Conservation (phyloP, 2,113 vertebrate species). For the Chiloscyllium plagiosum region DNA sequence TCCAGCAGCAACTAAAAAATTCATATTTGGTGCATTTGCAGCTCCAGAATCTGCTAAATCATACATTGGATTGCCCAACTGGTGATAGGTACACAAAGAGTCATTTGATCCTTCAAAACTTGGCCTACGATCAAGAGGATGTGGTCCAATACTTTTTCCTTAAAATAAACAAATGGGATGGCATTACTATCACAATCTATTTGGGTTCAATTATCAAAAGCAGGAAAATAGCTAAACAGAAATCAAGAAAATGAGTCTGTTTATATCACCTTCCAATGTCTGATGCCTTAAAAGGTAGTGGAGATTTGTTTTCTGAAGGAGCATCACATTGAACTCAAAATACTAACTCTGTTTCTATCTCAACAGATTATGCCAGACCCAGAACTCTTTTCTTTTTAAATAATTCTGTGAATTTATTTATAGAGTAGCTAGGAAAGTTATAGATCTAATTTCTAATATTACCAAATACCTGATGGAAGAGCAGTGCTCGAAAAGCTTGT, state of each 20-base stretch:
- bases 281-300: neutral
- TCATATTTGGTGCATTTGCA: constrained; percentile 62
- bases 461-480: too few species aligned
- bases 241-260: neutral
- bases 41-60: constrained; percentile 70
- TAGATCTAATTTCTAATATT: neutral
- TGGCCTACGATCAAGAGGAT: constrained; percentile 71
- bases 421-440: neutral
- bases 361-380: too few species aligned
- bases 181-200: neutral
- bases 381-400: neutral
- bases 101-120: constrained; percentile 74
- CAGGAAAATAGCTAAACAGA: too few species aligned
- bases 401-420: neutral
- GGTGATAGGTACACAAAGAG: constrained; percentile 76
- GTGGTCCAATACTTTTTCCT: constrained; percentile 77
- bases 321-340: too few species aligned
- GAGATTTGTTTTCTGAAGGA: neutral
- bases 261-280: neutral
- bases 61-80: constrained; percentile 68
- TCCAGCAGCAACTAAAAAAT: constrained; percentile 72
- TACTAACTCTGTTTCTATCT: too few species aligned
- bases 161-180: constrained; percentile 39
- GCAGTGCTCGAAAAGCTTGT: too few species aligned
- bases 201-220: neutral